Conservation (phyloP, 2,797 vertebrate species). For the Coregonus sp. region DNA sequence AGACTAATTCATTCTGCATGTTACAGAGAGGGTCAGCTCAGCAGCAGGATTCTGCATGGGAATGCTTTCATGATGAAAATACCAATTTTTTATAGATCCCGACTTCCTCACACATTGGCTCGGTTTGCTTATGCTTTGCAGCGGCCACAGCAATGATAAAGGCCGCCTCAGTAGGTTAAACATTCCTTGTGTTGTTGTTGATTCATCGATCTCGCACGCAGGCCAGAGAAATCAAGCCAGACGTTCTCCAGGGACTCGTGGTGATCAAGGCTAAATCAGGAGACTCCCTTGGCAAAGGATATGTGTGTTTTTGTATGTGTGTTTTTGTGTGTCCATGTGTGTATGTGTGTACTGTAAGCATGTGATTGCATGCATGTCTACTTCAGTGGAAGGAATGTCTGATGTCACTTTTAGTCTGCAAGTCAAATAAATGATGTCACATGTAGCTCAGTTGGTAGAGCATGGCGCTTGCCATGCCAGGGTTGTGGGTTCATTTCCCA, state of each 20-base stretch:
- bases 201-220: conserved; percentile 60
- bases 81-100: conserved; percentile 36
- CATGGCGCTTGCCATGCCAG: no score
- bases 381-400: not conserved
- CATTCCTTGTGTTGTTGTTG: conserved; percentile 67
- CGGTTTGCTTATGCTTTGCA: conserved; percentile 25
- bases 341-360: not conserved
- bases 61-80: conserved; percentile 55
- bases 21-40: conserved; percentile 5
- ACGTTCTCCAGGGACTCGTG: conserved; percentile 23
- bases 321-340: not conserved
- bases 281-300: conserved; percentile 35
- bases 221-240: conserved; percentile 56
- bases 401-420: conserved; percentile 4
- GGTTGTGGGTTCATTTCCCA: no score
- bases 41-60: conserved; percentile 28
- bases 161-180: conserved; percentile 49
- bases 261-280: conserved; percentile 55
- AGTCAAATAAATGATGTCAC: not conserved
- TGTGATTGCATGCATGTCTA: not conserved
- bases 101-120: conserved; percentile 49
- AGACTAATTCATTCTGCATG: conserved; percentile 24
- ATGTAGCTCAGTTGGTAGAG: no score
- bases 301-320: conserved; percentile 7
- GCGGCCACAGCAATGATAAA: conserved; percentile 43